A percentile compares a stretch with the other conserved stretches of the same genome.
These are phyloP conservation scores for Lanistes nyassanus DNA, from an alignment of 1,140 invertebrate species.

Conservation along the genomic window DNA sequence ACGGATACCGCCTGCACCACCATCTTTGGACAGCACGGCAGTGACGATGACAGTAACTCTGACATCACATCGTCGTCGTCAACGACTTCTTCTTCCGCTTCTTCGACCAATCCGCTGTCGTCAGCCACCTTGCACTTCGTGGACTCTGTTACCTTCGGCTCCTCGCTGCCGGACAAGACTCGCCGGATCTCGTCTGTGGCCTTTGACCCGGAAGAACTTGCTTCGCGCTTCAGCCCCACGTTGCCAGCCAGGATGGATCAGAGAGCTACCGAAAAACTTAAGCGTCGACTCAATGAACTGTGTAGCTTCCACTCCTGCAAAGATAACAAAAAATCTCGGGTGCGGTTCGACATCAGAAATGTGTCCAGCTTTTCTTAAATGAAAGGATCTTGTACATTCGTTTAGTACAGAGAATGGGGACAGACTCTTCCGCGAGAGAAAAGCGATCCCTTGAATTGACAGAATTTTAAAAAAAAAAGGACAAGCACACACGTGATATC, in stretches of 20 bases:
- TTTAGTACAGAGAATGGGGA: no score
- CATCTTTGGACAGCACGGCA: neutral
- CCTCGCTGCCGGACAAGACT: neutral
- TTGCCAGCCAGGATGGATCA: neutral
- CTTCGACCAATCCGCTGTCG: conserved; percentile 2
- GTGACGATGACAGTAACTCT: conserved; percentile 3
- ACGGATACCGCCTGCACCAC: conserved; percentile 9
- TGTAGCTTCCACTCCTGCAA: conserved; percentile 8
- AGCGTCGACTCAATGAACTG: conserved; percentile 5
- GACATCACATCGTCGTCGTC: neutral
- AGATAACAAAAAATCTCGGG: conserved; percentile 16
- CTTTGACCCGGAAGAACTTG: conserved; percentile 15
- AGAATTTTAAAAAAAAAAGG: no score
- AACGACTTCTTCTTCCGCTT: neutral
- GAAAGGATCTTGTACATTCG: no score
- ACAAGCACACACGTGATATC: no score
- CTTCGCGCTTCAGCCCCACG: conserved; percentile 6
- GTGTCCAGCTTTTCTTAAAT: conserved; percentile 22
- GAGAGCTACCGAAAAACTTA: neutral
- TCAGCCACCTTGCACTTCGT: conserved; percentile 28
- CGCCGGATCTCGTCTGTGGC: conserved; percentile 18
- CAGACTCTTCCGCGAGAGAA: no score
- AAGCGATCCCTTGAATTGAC: no score
- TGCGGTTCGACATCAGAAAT: conserved; percentile 30
- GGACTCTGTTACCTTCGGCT: conserved; percentile 25